Percentiles rank a stretch among this genome's conserved stretches.
phyloP scores from a whole-genome alignment of 1,140 invertebrate species.

The Drosophila simulans region DNA sequence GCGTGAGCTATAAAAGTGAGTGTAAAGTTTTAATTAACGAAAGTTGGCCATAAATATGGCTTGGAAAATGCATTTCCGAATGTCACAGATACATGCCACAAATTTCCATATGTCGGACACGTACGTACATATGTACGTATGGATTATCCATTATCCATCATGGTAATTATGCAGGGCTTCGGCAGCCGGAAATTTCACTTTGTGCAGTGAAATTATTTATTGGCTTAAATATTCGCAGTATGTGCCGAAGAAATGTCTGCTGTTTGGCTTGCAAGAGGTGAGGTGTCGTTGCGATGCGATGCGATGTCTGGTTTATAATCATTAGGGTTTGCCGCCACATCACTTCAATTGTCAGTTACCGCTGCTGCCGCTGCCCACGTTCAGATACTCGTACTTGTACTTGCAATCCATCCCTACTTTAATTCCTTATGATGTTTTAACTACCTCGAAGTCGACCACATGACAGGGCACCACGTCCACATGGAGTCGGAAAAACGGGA shows the following conservation, averaged over 20 bases:
- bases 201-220: slow-evolving; percentile 53
- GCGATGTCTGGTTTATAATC: slow-evolving; percentile 29
- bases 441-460: slow-evolving; percentile 21
- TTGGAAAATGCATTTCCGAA: slow-evolving; percentile 49
- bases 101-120: slow-evolving; percentile 41
- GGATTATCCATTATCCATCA: slow-evolving; percentile 5
- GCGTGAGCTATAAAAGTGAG: slow-evolving; percentile 16
- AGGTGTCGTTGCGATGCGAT: slow-evolving; percentile 24
- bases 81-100: slow-evolving; percentile 22
- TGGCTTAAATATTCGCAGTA: slow-evolving; percentile 54
- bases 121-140: slow-evolving; percentile 2
- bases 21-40: slow-evolving; percentile 42
- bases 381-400: slow-evolving; percentile 20
- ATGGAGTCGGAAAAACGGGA: neutral
- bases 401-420: slow-evolving; percentile 15
- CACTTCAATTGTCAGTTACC: slow-evolving; percentile 48
- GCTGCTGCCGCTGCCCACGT: slow-evolving; percentile 42
- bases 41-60: slow-evolving; percentile 45
- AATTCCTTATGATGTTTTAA: slow-evolving; percentile 33
- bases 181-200: slow-evolving; percentile 47
- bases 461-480: slow-evolving; percentile 1
- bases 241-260: slow-evolving; percentile 19
- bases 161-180: slow-evolving; percentile 41
- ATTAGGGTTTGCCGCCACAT: slow-evolving; percentile 39
- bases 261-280: neutral